Percentiles rank a stretch among this genome's conserved stretches.
phyloP scores from a whole-genome alignment of 2,888 invertebrate species.

The Neoaliturus tenellus region DNA sequence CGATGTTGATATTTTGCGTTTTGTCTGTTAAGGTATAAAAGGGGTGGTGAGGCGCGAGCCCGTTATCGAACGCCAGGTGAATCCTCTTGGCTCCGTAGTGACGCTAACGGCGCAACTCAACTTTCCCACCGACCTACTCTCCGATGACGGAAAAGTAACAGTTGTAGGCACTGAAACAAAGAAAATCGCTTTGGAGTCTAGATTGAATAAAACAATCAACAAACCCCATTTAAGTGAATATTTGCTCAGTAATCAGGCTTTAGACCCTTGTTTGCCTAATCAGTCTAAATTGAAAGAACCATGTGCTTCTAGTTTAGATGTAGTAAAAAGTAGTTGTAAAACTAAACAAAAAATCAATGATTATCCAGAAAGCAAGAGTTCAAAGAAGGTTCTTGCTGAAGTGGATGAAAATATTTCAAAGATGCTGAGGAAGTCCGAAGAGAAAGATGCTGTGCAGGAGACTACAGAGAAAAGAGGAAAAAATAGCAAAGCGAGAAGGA shows the following conservation, averaged over 20 bases:
- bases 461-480: slow-evolving; percentile 41
- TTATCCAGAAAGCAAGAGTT: neutral
- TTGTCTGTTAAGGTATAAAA: slow-evolving; percentile 76
- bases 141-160: slow-evolving; percentile 32
- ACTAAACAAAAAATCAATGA: neutral
- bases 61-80: slow-evolving; percentile 82
- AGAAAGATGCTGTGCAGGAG: neutral
- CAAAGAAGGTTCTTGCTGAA: slow-evolving; percentile 25
- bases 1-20: slow-evolving; percentile 38
- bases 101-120: slow-evolving; percentile 67
- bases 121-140: slow-evolving; percentile 39
- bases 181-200: slow-evolving; percentile 41
- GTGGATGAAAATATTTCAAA: slow-evolving; percentile 21
- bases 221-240: neutral
- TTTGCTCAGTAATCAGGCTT: neutral
- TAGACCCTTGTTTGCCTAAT: slow-evolving; percentile 3
- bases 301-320: slow-evolving; percentile 15
- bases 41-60: slow-evolving; percentile 73
- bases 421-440: neutral
- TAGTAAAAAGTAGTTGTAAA: slow-evolving; percentile 9
- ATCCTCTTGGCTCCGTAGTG: slow-evolving; percentile 85
- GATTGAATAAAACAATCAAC: slow-evolving; percentile 26
- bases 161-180: slow-evolving; percentile 43
- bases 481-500: slow-evolving; percentile 51
- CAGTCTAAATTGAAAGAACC: neutral